Evolutionary conservation across 2,797 vertebrate genomes (phyloP).

Genomic region (Liasis olivaceus): DNA sequence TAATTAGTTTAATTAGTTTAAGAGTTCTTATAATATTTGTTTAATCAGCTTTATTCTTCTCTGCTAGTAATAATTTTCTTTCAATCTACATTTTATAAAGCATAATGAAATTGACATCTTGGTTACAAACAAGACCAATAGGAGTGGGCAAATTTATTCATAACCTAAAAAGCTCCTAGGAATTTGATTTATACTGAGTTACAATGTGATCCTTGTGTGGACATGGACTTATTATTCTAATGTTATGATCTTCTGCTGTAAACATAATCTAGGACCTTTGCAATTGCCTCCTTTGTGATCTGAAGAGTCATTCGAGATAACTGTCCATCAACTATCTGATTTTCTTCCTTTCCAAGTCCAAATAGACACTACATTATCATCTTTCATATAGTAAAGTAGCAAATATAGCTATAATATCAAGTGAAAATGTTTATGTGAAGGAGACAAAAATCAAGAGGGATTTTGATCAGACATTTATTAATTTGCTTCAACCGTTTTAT

Average conservation of each 20-base stretch:
- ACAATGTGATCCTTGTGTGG: background rate
- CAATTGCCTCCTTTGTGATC: background rate
- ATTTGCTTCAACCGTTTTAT: background rate
- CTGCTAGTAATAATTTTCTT: background rate
- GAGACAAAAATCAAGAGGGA: background rate
- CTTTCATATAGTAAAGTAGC: background rate
- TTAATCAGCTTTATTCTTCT: background rate
- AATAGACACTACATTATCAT: background rate
- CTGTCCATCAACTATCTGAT: background rate
- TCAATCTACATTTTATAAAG: conserved; percentile 2
- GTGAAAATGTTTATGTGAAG: background rate
- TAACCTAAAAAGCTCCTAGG: background rate
- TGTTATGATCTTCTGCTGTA: background rate
- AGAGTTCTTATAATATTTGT: background rate
- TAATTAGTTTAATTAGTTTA: background rate
- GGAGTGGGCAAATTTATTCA: background rate
- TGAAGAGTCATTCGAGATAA: no score
- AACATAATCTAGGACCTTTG: background rate
- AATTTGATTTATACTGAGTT: background rate
- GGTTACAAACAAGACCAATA: background rate
- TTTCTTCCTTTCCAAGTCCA: background rate
- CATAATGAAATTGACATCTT: background rate
- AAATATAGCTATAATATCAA: background rate
- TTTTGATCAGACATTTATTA: background rate
- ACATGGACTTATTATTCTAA: background rate